Conservation (phyloP, 2,797 vertebrate genomes). For the Simalia tracyae region DNA sequence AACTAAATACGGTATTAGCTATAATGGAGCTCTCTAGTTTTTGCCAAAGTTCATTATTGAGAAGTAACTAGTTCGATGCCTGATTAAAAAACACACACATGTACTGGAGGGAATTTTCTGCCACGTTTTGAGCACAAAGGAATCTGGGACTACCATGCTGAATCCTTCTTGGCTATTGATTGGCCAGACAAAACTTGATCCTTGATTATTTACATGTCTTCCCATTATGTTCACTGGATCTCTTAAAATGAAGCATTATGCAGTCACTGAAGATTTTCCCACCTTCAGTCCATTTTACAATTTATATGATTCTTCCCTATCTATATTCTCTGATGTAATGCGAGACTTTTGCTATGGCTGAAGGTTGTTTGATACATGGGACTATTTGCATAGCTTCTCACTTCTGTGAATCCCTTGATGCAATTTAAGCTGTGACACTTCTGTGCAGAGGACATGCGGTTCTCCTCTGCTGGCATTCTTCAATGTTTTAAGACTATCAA, state of each 20-base stretch:
- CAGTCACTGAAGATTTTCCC: neutral
- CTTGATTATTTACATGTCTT: neutral
- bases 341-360: neutral
- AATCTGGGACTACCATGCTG: neutral
- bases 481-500: neutral
- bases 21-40: neutral
- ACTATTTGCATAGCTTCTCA: neutral
- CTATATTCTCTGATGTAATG: neutral
- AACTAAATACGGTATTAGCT: neutral
- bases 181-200: neutral
- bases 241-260: neutral
- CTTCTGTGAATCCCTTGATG: neutral
- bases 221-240: neutral
- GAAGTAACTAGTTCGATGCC: neutral
- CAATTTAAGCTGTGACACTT: neutral
- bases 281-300: neutral
- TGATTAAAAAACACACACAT: neutral
- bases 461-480: neutral
- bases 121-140: neutral
- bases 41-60: neutral
- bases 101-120: neutral
- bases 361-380: neutral
- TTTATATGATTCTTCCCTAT: neutral
- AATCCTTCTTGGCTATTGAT: neutral
- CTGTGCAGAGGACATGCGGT: neutral